Evolutionary conservation across 2,888 invertebrate genomes (phyloP).

Genomic region (Ennomos quercinarius): DNA sequence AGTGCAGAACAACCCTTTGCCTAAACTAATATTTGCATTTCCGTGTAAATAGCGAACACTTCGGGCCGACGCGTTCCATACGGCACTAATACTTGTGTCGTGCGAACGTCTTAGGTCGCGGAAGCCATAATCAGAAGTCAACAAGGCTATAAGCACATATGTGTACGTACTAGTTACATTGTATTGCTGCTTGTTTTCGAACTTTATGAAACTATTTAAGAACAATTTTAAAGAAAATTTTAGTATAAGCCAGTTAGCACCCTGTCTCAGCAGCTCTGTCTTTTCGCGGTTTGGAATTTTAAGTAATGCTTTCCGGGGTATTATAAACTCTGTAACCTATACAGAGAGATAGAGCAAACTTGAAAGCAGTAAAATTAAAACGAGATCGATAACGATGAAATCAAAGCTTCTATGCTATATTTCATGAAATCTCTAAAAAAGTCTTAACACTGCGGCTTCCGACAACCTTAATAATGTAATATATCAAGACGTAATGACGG

Average conservation of each 20-base stretch:
- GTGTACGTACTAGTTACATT: conserved; percentile 10
- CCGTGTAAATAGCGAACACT: conserved; percentile 60
- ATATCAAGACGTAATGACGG: conserved; percentile 19
- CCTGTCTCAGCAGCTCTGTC: too few species aligned
- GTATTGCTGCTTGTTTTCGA: conserved; percentile 8
- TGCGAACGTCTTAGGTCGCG: conserved; percentile 46
- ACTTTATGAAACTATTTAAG: background rate
- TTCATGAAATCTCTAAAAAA: background rate
- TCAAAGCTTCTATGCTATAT: background rate
- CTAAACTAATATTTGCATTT: conserved; percentile 66
- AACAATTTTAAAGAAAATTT: too few species aligned
- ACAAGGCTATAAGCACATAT: conserved; percentile 31
- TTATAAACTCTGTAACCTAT: too few species aligned
- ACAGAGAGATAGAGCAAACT: too few species aligned
- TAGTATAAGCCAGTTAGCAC: too few species aligned
- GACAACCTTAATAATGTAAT: conserved; percentile 18
- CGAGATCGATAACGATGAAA: too few species aligned
- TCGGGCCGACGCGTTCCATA: conserved; percentile 50
- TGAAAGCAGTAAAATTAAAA: too few species aligned
- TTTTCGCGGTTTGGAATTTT: too few species aligned
- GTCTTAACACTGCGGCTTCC: background rate
- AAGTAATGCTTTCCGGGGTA: too few species aligned
- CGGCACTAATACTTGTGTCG: conserved; percentile 35
- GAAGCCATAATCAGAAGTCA: conserved; percentile 48
- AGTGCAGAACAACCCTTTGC: conserved; percentile 57